Evolutionary conservation across 2,113 vertebrate species (phyloP), one percentile per base, ranked within the genome.

Genomic region (Rafetus swinhoei): DNA sequence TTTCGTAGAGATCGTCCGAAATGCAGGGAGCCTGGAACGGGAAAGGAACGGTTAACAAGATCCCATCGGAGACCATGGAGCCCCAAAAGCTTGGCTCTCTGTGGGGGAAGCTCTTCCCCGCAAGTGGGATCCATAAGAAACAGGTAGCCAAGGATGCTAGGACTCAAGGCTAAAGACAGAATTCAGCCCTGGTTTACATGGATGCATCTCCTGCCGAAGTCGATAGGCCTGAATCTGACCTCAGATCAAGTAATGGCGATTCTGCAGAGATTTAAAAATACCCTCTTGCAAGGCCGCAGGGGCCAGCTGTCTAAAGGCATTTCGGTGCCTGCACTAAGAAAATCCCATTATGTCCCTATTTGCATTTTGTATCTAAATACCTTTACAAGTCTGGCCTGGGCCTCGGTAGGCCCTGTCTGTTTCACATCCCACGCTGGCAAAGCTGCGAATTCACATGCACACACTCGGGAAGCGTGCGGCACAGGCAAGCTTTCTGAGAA

Each of bases 1-100:
- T 98, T 84, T 97, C 97, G 88, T 99, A 99, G 80, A 99, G 97
- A 57, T 99, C 99, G 0, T 99, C 98, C 0, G 99, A 97, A 95
- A 99, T 97, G 94, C 98, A 98, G 3, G 98, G 98, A 10, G 98
- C 98, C 99, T 99, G 98, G 8, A 52, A 89, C 0, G 1, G 56
- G 80, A 86, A 79, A 72, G 29, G 57, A 35, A 79, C 25, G 35
- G 56, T 14, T n/a, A 32, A 22, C 7, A 76, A 80, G n/a, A 32
- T 16, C 77, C 52, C 25, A n/a, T 16, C 10, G n/a, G 19, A 25
- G 60, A n/a, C 2, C 62, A 32, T 21, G 25, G 25, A 45, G 45
- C 45, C 45, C 50, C 85, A 65, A 8, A 5, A 54, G 0, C 24
- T 13, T 55, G 45, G 35, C 45, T 79, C 24, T 18, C 69, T 29